These are phyloP conservation scores for Lasiommata megera DNA, from an alignment of 2,888 invertebrate genomes.

Conservation along the genomic window DNA sequence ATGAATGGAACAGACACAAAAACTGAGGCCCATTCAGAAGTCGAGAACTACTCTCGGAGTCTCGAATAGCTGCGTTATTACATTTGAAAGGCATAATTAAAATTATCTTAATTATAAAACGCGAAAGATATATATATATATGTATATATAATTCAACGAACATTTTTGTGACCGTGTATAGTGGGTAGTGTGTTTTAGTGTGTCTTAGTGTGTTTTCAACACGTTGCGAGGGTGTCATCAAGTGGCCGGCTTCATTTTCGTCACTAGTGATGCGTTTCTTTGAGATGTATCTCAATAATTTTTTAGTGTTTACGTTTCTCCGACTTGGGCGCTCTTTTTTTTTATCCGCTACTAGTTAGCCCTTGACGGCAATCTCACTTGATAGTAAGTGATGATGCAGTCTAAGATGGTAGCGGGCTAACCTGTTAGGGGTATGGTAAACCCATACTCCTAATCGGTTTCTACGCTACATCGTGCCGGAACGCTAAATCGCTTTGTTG, in stretches of 20 bases:
- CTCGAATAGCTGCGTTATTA: slow-evolving; percentile 19
- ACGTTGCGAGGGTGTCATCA: slow-evolving; percentile 63
- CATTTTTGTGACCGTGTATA: slow-evolving; percentile 20
- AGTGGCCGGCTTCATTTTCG: slow-evolving; percentile 70
- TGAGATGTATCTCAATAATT: too few species aligned
- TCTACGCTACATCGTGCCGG: too few species aligned
- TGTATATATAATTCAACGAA: slow-evolving; percentile 29
- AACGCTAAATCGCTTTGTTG: too few species aligned
- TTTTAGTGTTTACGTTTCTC: too few species aligned
- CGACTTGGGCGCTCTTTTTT: too few species aligned
- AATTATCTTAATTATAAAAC: slow-evolving; percentile 27
- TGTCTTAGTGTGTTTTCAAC: slow-evolving; percentile 41
- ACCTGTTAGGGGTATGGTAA: too few species aligned
- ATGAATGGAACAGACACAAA: slow-evolving; percentile 9
- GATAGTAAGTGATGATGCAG: too few species aligned
- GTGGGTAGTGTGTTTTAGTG: neutral
- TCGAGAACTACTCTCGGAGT: neutral
- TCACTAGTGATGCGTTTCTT: slow-evolving; percentile 49
- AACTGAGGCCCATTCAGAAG: slow-evolving; percentile 6
- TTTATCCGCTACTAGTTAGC: too few species aligned
- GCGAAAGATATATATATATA: too few species aligned
- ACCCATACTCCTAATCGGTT: too few species aligned
- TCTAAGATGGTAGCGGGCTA: too few species aligned
- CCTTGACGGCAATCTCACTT: too few species aligned
- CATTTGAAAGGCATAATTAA: slow-evolving; percentile 27